Evolutionary conservation across 2,797 vertebrate genomes (phyloP).

Genomic region (Eurystomus glaucurus): DNA sequence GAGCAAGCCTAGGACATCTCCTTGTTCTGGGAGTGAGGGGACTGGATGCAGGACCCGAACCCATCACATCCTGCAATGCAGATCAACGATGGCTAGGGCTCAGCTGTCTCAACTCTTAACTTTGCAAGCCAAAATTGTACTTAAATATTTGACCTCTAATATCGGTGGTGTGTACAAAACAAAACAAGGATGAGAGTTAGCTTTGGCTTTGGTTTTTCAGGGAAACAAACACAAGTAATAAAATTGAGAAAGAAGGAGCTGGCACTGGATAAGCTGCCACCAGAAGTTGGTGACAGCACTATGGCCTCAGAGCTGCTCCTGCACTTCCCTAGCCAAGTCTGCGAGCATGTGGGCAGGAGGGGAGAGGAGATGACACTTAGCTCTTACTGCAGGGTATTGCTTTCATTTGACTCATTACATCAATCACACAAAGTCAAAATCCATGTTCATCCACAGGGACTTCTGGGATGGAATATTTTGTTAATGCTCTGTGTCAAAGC

Average conservation of each 20-base stretch:
- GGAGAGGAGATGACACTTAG: not conserved
- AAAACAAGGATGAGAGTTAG: not conserved
- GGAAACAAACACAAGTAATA: not conserved
- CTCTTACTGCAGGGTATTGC: not conserved
- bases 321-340: not conserved
- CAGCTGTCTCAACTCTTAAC: not conserved
- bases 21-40: not conserved
- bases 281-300: not conserved
- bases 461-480: not conserved
- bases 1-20: accelerated
- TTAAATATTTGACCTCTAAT: not conserved
- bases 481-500: not conserved
- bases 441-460: not conserved
- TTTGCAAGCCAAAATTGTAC: not conserved
- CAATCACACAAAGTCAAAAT: not conserved
- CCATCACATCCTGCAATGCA: not conserved
- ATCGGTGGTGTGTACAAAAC: not conserved
- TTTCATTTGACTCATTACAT: not conserved
- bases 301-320: not conserved
- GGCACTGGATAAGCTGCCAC: accelerated
- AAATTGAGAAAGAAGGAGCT: not conserved
- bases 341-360: not conserved
- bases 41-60: not conserved
- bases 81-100: too few relatives aligned
- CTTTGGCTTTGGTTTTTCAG: not conserved